phyloP scores from a whole-genome alignment of 2,797 vertebrate genomes.

The Oryzias dopingdopingensis region DNA sequence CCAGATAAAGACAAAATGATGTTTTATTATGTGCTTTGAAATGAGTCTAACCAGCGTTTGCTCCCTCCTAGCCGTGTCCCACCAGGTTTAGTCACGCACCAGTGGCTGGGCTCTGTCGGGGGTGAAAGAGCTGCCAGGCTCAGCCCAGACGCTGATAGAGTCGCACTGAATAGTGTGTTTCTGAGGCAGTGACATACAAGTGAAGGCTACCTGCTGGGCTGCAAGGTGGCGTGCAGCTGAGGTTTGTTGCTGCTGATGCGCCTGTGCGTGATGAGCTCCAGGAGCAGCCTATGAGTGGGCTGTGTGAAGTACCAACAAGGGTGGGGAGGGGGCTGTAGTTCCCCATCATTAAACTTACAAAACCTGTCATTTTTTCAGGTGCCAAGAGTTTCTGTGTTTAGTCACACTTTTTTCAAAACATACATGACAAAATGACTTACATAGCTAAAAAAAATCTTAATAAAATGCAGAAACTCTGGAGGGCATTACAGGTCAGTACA shows the following conservation, averaged over 20 bases:
- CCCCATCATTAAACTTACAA: conserved; percentile 22
- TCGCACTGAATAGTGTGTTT: conserved; percentile 42
- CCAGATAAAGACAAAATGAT: too few species aligned
- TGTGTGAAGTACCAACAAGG: conserved; percentile 47
- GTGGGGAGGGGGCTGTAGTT: background rate
- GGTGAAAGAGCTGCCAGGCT: conserved; percentile 16
- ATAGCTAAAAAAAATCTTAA: too few species aligned
- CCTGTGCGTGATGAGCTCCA: conserved; percentile 20
- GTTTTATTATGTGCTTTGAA: too few species aligned
- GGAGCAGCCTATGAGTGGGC: conserved; percentile 67
- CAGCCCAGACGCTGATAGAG: conserved; percentile 42
- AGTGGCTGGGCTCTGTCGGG: conserved; percentile 24
- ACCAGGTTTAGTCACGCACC: conserved; percentile 49
- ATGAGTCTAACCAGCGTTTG: too few species aligned
- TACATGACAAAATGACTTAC: too few species aligned
- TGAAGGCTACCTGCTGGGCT: conserved; percentile 48
- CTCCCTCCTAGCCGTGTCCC: conserved; percentile 27
- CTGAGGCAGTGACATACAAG: conserved; percentile 52
- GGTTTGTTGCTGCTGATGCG: conserved; percentile 21
- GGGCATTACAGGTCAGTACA: too few species aligned
- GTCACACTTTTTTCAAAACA: too few species aligned
- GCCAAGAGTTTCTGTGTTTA: too few species aligned
- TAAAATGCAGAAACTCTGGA: too few species aligned
- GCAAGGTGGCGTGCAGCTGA: conserved; percentile 39
- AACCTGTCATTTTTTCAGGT: too few species aligned